Evolutionary conservation across 2,797 vertebrate species (phyloP).

Genomic region (Enteromius trimaculatus): DNA sequence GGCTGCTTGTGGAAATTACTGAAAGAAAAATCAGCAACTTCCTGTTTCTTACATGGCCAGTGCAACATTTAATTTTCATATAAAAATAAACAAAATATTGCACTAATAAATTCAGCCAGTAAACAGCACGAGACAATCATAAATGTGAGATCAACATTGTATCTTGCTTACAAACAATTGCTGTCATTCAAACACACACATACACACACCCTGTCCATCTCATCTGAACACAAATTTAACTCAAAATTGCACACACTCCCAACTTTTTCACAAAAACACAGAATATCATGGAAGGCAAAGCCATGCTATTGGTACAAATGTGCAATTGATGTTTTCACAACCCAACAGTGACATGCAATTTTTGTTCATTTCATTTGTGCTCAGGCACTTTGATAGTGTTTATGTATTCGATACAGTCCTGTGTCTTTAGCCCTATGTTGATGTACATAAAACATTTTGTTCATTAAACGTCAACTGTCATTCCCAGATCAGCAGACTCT

Average conservation of each 20-base stretch:
- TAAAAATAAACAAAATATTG: background rate
- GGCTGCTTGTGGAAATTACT: background rate
- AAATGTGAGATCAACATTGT: background rate
- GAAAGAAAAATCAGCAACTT: background rate
- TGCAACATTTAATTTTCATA: background rate
- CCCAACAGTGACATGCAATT: background rate
- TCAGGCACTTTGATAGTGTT: background rate
- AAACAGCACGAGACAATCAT: background rate
- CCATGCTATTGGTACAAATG: background rate
- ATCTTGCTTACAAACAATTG: background rate
- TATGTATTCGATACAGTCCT: background rate
- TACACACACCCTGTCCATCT: background rate
- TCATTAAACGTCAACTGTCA: constrained; percentile 85
- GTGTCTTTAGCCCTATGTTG: background rate
- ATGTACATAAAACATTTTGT: background rate
- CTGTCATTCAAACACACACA: background rate
- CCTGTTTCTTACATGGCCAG: background rate
- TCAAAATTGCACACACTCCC: too few relatives aligned
- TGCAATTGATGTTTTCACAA: background rate
- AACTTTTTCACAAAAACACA: background rate
- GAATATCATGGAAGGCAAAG: constrained; percentile 5
- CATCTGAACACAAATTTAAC: background rate
- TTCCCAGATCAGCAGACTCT: constrained; percentile 84
- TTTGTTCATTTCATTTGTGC: background rate
- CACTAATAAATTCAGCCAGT: background rate